Conservation (phyloP, 37 sponge, comb jelly and placozoan genomes). For the Haliclona indistincta region DNA sequence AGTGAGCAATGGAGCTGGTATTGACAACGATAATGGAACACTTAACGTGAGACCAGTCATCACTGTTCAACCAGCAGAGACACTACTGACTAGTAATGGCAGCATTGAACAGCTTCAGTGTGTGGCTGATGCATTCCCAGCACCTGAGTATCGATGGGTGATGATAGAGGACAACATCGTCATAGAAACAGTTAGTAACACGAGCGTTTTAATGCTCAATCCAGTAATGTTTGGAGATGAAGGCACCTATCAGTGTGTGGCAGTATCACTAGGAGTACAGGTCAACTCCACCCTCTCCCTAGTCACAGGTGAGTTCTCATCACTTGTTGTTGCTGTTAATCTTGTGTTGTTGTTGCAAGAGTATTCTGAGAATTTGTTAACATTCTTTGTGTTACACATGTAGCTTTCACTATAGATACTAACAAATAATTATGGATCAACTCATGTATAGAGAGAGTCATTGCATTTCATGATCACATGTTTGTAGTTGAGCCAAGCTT, state of each 20-base stretch:
- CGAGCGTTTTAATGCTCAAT: not conserved
- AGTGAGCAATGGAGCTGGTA: slow-evolving; percentile 63
- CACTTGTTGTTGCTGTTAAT: too few species aligned
- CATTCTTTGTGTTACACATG: too few species aligned
- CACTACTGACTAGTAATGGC: not conserved
- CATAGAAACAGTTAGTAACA: not conserved
- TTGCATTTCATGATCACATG: too few species aligned
- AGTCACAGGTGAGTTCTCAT: not conserved
- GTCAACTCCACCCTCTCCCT: not conserved
- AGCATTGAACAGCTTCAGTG: not conserved
- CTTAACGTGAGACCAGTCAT: slow-evolving; percentile 29
- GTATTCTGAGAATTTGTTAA: too few species aligned
- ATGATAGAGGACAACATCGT: too few species aligned
- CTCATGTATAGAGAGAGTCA: too few species aligned
- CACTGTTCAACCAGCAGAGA: not conserved
- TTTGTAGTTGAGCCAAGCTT: too few species aligned
- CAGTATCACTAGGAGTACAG: not conserved
- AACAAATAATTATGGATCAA: too few species aligned
- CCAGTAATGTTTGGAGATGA: slow-evolving; percentile 17
- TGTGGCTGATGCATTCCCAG: slow-evolving; percentile 18
- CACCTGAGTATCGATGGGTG: slow-evolving; percentile 17
- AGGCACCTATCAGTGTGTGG: slow-evolving; percentile 11
- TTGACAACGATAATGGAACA: slow-evolving; percentile 5
- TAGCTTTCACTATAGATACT: too few species aligned
- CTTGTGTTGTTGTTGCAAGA: too few species aligned